Conservation (phyloP, 2,888 invertebrate genomes). For the Onchidella celtica region DNA sequence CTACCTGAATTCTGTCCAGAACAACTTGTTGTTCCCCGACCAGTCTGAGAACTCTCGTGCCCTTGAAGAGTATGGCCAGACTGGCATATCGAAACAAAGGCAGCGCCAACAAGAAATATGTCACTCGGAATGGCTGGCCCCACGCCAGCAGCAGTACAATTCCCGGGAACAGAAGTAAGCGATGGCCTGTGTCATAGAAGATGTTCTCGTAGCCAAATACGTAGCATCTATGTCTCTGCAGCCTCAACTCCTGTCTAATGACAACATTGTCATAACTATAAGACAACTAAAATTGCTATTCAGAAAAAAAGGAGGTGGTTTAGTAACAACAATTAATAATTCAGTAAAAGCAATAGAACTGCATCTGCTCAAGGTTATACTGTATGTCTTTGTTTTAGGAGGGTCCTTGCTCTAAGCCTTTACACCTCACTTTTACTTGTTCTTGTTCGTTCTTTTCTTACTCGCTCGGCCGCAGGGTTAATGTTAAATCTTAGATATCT, state of each 20-base stretch:
- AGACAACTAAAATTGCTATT: no score
- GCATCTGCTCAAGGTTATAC: no score
- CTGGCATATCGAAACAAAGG: conserved; percentile 1
- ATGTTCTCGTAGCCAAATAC: neutral
- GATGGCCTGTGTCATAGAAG: conserved; percentile 22
- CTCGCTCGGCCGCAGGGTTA: no score
- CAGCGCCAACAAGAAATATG: conserved; percentile 5
- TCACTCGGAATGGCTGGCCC: neutral
- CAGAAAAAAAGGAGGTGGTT: no score
- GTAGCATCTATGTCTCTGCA: neutral
- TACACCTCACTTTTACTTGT: no score
- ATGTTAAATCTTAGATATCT: no score
- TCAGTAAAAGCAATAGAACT: no score
- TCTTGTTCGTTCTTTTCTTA: no score
- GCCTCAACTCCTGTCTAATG: conserved; percentile 18
- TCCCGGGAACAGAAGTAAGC: conserved; percentile 7
- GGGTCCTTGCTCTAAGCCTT: no score
- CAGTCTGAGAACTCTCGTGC: neutral
- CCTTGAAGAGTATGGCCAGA: neutral
- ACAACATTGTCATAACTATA: no score
- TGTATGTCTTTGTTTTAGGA: no score
- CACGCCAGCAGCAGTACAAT: neutral
- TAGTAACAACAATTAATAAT: no score
- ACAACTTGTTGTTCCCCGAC: neutral
- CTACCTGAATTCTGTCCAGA: conserved; percentile 13